Base-by-base conservation (phyloP, 2,113 vertebrate genomes). In the Ursus arctos region DNA sequence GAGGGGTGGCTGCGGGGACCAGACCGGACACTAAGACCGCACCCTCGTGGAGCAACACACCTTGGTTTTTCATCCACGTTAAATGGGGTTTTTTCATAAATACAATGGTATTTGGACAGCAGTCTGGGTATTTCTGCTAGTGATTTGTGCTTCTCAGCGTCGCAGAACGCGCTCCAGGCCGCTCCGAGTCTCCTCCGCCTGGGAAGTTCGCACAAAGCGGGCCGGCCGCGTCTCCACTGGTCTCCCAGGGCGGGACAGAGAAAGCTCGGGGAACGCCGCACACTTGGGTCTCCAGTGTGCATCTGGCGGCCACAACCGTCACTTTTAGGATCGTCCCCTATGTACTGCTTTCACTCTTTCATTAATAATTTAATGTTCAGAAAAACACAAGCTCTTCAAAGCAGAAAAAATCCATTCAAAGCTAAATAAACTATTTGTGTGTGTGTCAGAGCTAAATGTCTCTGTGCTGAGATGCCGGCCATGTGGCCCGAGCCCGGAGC, bases 61-160 rank as follows among this genome's bases (percentile, higher is more conserved):
- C 97, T 97, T 94, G 97, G 93, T 96, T 97, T 97, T 97, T 97
- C 98, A 98, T 97, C 97, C 98, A 91, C 10, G 49, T 87, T 97
- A 97, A 98, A 97, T 98, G 96, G 2, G 2, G 92, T 81, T 97
- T 96, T 95, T 82, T 69, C 84, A 76, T 77, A 89, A 55, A 69
- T 76, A 69, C 76, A 98, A 96, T 98, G 95, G 94, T 87, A 97
- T 93, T 96, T 96, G 87, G 93, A 95, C 96, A 96, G 90, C 98
- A 96, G 51, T 80, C 89, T 77, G 97, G 88, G 49, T 40, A 89
- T 95, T 89, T 97, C 95, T 95, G 36, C 86, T 96, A 97, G 87
- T 76, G 94, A 97, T 93, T 93, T 61, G 81, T n/a, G 96, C 97
- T 90, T 93, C 93, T 96, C 96, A 92, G 96, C 61, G 31, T 88